These are phyloP conservation scores for Drosophila subpulchrella DNA, from an alignment of 1,140 invertebrate species.

Conservation along the genomic window DNA sequence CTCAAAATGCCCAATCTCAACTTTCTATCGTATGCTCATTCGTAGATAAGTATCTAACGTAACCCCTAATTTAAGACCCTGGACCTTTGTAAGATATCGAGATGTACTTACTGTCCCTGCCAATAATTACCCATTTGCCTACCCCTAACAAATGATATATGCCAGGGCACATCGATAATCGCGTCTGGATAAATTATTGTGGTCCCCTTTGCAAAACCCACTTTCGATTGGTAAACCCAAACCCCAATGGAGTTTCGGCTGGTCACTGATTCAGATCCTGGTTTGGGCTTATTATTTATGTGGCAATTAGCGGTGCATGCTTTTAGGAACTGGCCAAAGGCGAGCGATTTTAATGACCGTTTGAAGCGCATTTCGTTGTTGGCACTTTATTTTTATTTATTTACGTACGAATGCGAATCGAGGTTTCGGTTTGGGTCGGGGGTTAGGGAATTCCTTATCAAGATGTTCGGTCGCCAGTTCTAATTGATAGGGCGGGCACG, in stretches of 20 bases:
- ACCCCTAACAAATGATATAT: conserved; percentile 22
- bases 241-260: conserved; percentile 2
- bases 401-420: conserved; percentile 23
- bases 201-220: neutral
- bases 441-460: conserved; percentile 54
- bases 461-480: conserved; percentile 76
- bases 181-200: conserved; percentile 53
- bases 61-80: neutral
- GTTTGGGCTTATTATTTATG: conserved; percentile 72
- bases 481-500: conserved; percentile 80
- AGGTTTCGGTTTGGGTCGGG: neutral
- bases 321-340: conserved; percentile 49
- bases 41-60: too few relatives aligned
- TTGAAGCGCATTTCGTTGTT: conserved; percentile 81
- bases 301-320: conserved; percentile 76
- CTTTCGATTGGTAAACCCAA: neutral
- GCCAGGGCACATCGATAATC: conserved; percentile 52
- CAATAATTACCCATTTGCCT: conserved; percentile 28
- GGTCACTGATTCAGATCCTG: conserved; percentile 27
- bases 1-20: too few relatives aligned
- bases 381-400: conserved; percentile 77
- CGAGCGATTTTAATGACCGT: conserved; percentile 75
- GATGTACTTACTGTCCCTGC: neutral
- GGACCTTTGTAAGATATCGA: neutral
- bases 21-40: too few relatives aligned